Evolutionary conservation across 2,888 invertebrate genomes (phyloP), one percentile per base, ranked within the genome.

Genomic region (Dicyrtoma fusca): DNA sequence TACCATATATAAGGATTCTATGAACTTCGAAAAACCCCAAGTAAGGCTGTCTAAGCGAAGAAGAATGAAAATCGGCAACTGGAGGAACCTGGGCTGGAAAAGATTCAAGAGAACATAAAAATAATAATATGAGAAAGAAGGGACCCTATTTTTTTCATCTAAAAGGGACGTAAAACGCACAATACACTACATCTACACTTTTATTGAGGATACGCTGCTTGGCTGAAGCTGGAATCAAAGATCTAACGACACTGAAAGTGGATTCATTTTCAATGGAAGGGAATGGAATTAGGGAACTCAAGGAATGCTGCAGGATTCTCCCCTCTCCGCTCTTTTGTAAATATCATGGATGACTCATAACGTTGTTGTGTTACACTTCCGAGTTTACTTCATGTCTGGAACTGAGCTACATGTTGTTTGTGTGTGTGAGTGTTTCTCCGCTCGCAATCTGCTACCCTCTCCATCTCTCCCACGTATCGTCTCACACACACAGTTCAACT

Each of bases 281-380:
- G 61, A 23, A 61, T 55, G 68, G 68, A 17, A 68, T 68, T 42
- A 23, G 34, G 55, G 57, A 68, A 68, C 68, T 68, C 57, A 25
- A 68, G 68, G 68, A 68, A 68, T 68, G 44, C 68, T 68, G 55
- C 25, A n/a, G 17, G 19, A 17, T 17, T 47, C 64, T 45, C 47
- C 49, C 64, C 66, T 55, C 65, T 19, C 25, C 34, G 25, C 49
- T n/a, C 65, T 51, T 65, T 68, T 68, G 68, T 68, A 68, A 68
- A 68, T 68, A 68, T 68, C 57, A 59, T 17, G 59, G 68, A 47
- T 68, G 57, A 68, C 68, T 57, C 68, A 68, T 45, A 68, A 68
- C 57, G 49, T 68, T 57, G 68, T 57, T 57, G 45, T 57, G 51
- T 44, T n/a, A 19, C 42, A 59, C 68, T 68, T 68, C 44, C 68